Conservation (phyloP, 2,888 invertebrate genomes). For the Epiperipatus broadwayi region DNA sequence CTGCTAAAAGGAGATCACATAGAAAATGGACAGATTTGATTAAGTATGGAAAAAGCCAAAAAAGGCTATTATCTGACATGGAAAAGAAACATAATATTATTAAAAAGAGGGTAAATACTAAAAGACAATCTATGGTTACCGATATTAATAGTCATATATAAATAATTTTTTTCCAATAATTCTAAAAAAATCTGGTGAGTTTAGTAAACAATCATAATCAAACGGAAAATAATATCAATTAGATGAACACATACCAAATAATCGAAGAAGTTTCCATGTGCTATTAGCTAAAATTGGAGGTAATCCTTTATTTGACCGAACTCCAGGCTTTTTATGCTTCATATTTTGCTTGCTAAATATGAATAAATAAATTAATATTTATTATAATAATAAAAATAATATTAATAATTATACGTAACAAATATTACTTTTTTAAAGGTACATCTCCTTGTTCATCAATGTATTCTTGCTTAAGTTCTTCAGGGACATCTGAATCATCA, state of each 20-base stretch:
- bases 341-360: slow-evolving; percentile 1
- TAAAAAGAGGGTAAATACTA: neutral
- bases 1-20: too few relatives aligned
- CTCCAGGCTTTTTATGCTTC: too few relatives aligned
- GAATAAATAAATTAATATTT: neutral
- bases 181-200: too few relatives aligned
- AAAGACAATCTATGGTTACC: neutral
- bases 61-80: neutral
- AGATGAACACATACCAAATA: slow-evolving; percentile 32
- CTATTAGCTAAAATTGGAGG: slow-evolving; percentile 66
- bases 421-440: slow-evolving; percentile 17
- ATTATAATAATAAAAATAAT: slow-evolving; percentile 6
- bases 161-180: neutral
- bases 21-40: too few relatives aligned
- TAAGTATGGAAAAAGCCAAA: slow-evolving; percentile 5
- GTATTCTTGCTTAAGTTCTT: slow-evolving; percentile 49
- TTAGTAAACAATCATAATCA: too few relatives aligned
- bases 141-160: neutral
- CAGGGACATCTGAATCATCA: slow-evolving; percentile 33
- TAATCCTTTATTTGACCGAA: slow-evolving; percentile 10
- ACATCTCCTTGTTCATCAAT: slow-evolving; percentile 43
- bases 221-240: too few relatives aligned
- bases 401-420: neutral
- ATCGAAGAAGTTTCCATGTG: slow-evolving; percentile 63
- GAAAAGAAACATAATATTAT: neutral